Evolutionary conservation across 2,888 invertebrate species (phyloP), one percentile per base, ranked within the genome.

Genomic region (Lycocerus yunnanus): DNA sequence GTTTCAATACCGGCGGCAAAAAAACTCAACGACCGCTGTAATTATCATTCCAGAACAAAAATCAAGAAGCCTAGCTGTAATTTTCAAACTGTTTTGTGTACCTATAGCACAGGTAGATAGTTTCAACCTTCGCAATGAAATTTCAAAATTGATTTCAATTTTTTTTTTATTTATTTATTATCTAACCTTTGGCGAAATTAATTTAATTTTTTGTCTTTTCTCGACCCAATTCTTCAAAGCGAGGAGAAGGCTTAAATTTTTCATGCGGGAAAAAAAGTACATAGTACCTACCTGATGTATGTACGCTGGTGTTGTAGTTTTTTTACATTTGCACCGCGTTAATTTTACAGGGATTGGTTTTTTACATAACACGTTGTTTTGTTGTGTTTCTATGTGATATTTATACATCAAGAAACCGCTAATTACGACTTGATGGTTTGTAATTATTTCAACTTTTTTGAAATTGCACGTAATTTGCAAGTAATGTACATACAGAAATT

Each of bases 1-100:
- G 79, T 81, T 81, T 80, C 79, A 80, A 80, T 78, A 80, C 81
- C 80, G 80, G 79, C 76, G 80, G 80, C 81, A 79, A 81, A 81
- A n/a, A 79, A 78, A 75, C 78, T 67, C 77, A 77, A 68, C 74
- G 74, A 78, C 66, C 74, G 78, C 78, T 74, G 78, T 78, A 81
- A 80, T 81, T 81, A 81, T 76, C 79, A 79, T 79, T 79, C 79
- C 80, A 72, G 69, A 72, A 59, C 69, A 20, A 60, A 63, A 69
- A 66, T 69, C 67, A 67, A 63, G 72, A 18, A 58, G 72, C 68
- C 67, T 60, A 67, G 72, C 60, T 69, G 43, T 67, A 66, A 70
- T 69, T 61, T 67, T 66, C 13, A 69, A 43, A 43, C 43, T 43
- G 43, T 43, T 43, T 43, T 43, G 43, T 43, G 43, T 43, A 43